Base-by-base conservation (phyloP, 2,797 vertebrate species). In the Sebastes aleutianus region DNA sequence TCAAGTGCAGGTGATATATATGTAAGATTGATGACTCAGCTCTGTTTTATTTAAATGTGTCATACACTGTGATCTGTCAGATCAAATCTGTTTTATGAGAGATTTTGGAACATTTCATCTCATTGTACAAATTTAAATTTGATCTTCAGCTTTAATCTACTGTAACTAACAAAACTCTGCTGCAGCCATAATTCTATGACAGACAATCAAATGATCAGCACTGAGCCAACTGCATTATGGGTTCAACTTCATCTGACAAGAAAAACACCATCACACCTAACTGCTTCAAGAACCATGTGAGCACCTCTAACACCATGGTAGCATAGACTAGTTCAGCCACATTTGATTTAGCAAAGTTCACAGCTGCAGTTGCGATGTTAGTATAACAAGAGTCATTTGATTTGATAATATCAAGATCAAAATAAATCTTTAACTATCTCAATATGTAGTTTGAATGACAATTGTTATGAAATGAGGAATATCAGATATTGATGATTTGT, bases 301-400 rank as follows among this genome's bases (percentile, higher is more conserved):
- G 43, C 43, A 1, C 3, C 43, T n/a, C 50, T 47, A 31, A 31
- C 3, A 53, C 2, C 18, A 22, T 54, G 47, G 12, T 32, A 32
- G 11, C 1, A 0, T 0, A 4, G 20, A 31, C n/a, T 53, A 54
- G 20, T 2, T 54, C 2, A 31, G 20, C 20, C 10, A 32, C 5
- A 63, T 63, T 63, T 63, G 18, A n/a, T 67, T 50, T 27, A 67
- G 16, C 66, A 2, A 22, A 24, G 10, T 56, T 24, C 53, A 1
- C n/a, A 54, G 24, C 54, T 24, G 54, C 22, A 24, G 54, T 57
- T 26, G 11, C 6, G 3, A 57, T 43, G 39, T 16, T 43, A 43
- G 39, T 43, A 43, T 16, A 43, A 43, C 39, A 43, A 43, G 39
- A 43, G 24, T 11, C 16, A 54, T 32, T 12, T 59, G 14, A 71